Evolutionary conservation across 1,140 invertebrate genomes (phyloP), one percentile per base, ranked within the genome.

Genomic region (Carcinoscorpius rotundicauda): DNA sequence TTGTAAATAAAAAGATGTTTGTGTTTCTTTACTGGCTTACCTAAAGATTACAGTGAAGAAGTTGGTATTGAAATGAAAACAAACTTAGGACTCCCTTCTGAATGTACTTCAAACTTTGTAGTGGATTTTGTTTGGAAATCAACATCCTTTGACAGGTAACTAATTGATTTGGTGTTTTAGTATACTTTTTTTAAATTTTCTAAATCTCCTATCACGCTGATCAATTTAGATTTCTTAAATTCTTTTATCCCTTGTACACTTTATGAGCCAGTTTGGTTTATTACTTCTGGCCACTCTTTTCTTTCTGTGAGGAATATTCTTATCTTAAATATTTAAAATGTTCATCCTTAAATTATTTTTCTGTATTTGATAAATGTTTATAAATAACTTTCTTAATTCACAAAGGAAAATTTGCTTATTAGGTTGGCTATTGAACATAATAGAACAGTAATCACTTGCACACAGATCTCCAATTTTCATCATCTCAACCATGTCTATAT

Each of bases 91-190:
- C 92, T 93, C 0, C 94, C 95, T 0, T 87, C 87, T 0, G 93
- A 96, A 67, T 94, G 91, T 75, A 90, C 87, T 48, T 89, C 89
- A 60, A 97, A 97, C 76, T 99, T 98, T 80, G 91, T 95, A 0
- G 92, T 99, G 8, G 97, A 99, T 78, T 99, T 98, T 79, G 97
- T 99, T 48, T 99, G 97, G 97, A 99, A 99, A 76, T 95, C 94
- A 64, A 99, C 96, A 1, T 95, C 92, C 57, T 99, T 99, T 78
- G 95, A 99, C 77, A 86, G 93, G 90, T 92, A 76, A 68, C 66
- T 63, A 49, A 51, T 59, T 64, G n/a, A 56, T 66, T 67, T 51
- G 55, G 51, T 58, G 52, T 69, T 51, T 69, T 51, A 61, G 64
- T 55, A 53, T 55, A 8, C n/a, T 55, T 59, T 50, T 55, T 63